Conservation (phyloP, 2,888 invertebrate species). For the Limnephilus lunatus region DNA sequence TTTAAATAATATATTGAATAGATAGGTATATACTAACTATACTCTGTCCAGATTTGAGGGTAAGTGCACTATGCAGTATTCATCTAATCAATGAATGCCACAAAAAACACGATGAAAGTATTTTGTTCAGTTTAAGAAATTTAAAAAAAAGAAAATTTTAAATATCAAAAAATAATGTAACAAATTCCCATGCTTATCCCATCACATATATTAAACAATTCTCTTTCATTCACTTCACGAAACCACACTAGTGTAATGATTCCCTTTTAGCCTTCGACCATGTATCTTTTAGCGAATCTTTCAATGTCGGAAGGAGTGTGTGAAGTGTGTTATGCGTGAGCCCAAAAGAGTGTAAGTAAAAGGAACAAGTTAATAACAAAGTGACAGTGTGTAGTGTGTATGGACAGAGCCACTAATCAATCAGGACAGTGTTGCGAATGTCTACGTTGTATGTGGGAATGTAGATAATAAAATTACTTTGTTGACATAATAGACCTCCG, state of each 20-base stretch:
- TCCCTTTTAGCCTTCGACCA: too few relatives aligned
- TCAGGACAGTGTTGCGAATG: not conserved
- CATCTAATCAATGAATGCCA: not conserved
- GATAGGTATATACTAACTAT: too few relatives aligned
- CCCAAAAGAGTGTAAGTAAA: not conserved
- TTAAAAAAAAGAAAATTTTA: too few relatives aligned
- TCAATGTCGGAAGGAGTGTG: not conserved
- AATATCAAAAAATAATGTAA: too few relatives aligned
- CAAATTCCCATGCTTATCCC: too few relatives aligned
- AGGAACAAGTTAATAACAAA: not conserved
- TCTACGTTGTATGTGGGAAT: too few relatives aligned
- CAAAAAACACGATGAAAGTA: not conserved
- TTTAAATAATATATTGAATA: too few relatives aligned
- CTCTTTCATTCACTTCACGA: not conserved
- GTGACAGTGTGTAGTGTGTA: not conserved
- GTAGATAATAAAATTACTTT: not conserved
- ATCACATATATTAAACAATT: not conserved
- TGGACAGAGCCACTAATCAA: not conserved
- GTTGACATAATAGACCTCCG: not conserved
- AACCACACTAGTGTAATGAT: not conserved
- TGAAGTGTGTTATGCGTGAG: not conserved
- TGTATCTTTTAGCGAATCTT: not conserved
- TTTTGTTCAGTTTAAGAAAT: too few relatives aligned
- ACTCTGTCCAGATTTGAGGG: too few relatives aligned
- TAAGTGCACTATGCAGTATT: too few relatives aligned